These are phyloP conservation scores for Sebastes iracundus DNA, from an alignment of 2,797 vertebrate genomes.

Conservation along the genomic window DNA sequence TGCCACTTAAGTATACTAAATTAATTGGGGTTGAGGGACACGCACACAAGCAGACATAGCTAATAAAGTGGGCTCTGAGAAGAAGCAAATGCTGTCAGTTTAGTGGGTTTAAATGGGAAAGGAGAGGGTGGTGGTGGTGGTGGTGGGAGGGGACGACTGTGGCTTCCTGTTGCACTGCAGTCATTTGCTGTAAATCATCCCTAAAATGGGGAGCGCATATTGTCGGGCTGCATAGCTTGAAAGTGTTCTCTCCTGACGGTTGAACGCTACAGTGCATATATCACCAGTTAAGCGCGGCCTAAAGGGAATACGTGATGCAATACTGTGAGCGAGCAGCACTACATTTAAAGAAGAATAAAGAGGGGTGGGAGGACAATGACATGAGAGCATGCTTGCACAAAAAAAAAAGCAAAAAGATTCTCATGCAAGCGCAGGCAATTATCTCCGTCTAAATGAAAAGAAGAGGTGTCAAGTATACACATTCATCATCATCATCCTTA, in stretches of 20 bases:
- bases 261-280: constrained; percentile 50
- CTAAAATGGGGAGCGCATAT: constrained; percentile 34
- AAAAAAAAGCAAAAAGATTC: constrained; percentile 6
- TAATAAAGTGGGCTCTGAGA: constrained; percentile 58
- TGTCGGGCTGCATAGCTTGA: constrained; percentile 38
- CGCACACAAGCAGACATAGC: constrained; percentile 54
- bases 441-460: not conserved
- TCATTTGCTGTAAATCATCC: constrained; percentile 59
- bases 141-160: not conserved
- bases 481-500: not conserved
- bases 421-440: constrained; percentile 15
- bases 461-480: constrained; percentile 1
- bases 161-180: constrained; percentile 45
- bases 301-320: constrained; percentile 42
- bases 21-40: constrained; percentile 64
- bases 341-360: constrained; percentile 17
- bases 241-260: constrained; percentile 45
- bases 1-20: constrained; percentile 63
- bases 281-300: constrained; percentile 44
- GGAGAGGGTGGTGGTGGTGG: not conserved
- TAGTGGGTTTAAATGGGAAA: constrained; percentile 50
- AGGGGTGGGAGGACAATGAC: constrained; percentile 9
- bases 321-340: not conserved
- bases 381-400: not conserved
- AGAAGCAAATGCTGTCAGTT: constrained; percentile 62